These are phyloP conservation scores for Myiothlypis coronata DNA, from an alignment of 2,797 vertebrate species.

Conservation along the genomic window DNA sequence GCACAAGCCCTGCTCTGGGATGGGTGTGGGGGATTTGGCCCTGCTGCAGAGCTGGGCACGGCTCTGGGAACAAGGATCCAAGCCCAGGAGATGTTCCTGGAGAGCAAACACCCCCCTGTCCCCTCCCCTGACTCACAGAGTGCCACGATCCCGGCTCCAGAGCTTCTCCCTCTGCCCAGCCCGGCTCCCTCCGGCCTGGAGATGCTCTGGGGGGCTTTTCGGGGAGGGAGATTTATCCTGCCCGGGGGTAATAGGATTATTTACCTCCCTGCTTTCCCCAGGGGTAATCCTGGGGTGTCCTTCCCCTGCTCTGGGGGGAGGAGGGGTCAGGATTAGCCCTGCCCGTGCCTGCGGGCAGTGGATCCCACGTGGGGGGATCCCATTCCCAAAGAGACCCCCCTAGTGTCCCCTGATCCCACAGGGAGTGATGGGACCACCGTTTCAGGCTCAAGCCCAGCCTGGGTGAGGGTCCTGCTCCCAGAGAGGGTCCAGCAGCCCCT, in stretches of 20 bases:
- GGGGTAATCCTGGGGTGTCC: constrained; percentile 51
- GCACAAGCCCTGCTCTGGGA: accelerated
- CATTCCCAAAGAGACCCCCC: accelerated
- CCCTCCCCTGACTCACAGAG: constrained; percentile 32
- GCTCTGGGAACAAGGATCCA: background rate
- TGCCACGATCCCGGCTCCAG: background rate
- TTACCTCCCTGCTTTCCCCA: constrained; percentile 37
- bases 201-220: background rate
- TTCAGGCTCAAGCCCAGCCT: background rate
- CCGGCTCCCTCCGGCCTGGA: background rate
- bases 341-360: accelerated
- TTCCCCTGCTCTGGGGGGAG: background rate
- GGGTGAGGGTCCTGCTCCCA: background rate
- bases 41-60: background rate
- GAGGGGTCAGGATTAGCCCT: background rate
- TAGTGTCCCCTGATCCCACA: accelerated
- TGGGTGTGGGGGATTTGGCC: accelerated
- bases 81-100: background rate
- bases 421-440: background rate
- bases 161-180: background rate
- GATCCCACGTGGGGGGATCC: accelerated
- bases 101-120: accelerated
- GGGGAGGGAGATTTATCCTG: constrained; percentile 49
- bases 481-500: background rate
- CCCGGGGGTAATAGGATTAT: constrained; percentile 79